A percentile compares a stretch with the other conserved stretches of the same genome.
Evolutionary conservation across 2,888 invertebrate genomes (phyloP).

Genomic region (Lampropteryx suffumata): DNA sequence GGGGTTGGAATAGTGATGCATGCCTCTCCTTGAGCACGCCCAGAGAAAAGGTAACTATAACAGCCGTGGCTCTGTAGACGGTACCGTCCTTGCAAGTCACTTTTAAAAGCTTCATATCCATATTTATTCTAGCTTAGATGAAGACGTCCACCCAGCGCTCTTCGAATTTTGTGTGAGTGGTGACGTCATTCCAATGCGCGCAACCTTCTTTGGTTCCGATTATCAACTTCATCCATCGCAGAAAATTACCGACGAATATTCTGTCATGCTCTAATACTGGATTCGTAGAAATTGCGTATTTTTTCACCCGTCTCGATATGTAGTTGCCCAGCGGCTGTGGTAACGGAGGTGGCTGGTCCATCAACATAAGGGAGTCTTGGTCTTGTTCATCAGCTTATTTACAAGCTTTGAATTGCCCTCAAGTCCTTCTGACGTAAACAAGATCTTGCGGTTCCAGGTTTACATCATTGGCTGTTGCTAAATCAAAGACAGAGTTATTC

Average conservation of each 20-base stretch:
- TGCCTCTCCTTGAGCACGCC: slow-evolving; percentile 19
- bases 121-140: slow-evolving; percentile 53
- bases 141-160: slow-evolving; percentile 47
- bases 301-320: slow-evolving; percentile 40
- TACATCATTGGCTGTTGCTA: slow-evolving; percentile 46
- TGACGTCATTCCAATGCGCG: slow-evolving; percentile 55
- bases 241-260: slow-evolving; percentile 45
- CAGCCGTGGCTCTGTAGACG: neutral
- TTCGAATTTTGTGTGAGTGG: slow-evolving; percentile 43
- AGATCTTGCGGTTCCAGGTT: slow-evolving; percentile 50
- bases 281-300: slow-evolving; percentile 40
- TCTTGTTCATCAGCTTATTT: slow-evolving; percentile 40
- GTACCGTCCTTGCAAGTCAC: slow-evolving; percentile 7
- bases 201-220: slow-evolving; percentile 53
- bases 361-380: slow-evolving; percentile 31
- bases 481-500: slow-evolving; percentile 44
- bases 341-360: slow-evolving; percentile 39
- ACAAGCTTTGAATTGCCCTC: neutral
- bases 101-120: slow-evolving; percentile 44
- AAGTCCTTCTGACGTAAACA: slow-evolving; percentile 6
- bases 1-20: slow-evolving; percentile 5
- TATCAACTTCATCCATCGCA: slow-evolving; percentile 47
- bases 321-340: slow-evolving; percentile 52
- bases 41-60: slow-evolving; percentile 10
- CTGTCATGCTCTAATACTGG: slow-evolving; percentile 40